Percentiles rank a stretch among this genome's conserved stretches.
phyloP scores from a whole-genome alignment of 1,140 invertebrate species.

The Hypothenemus hampei region DNA sequence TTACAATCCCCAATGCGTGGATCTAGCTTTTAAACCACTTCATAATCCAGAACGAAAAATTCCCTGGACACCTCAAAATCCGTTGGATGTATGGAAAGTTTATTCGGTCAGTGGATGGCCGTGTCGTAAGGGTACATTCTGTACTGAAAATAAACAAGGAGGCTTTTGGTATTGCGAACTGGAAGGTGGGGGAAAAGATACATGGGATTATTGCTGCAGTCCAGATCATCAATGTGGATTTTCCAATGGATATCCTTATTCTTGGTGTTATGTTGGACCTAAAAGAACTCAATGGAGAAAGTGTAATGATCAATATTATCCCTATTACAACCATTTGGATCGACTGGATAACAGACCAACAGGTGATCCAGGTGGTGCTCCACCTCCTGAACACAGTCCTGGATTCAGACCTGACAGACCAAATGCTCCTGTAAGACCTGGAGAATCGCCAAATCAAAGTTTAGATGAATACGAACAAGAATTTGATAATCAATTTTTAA shows the following conservation, averaged over 20 bases:
- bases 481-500: constrained; percentile 40
- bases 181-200: constrained; percentile 60
- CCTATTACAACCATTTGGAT: constrained; percentile 45
- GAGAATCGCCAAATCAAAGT: constrained; percentile 37
- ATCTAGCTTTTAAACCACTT: constrained; percentile 24
- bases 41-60: background rate
- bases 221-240: constrained; percentile 76
- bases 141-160: constrained; percentile 63
- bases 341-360: constrained; percentile 23
- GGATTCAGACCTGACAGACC: constrained; percentile 36
- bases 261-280: constrained; percentile 76
- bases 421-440: constrained; percentile 34
- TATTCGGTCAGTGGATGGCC: constrained; percentile 74
- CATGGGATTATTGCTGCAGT: constrained; percentile 78
- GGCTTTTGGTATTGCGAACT: constrained; percentile 76
- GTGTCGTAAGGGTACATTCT: constrained; percentile 64
- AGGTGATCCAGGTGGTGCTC: constrained; percentile 8
- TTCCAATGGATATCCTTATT: constrained; percentile 69
- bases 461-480: constrained; percentile 45
- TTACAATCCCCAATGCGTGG: constrained; percentile 40
- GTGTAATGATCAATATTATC: constrained; percentile 74
- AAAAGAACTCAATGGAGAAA: constrained; percentile 72
- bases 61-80: constrained; percentile 24
- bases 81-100: constrained; percentile 53
- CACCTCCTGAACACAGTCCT: constrained; percentile 22